Conservation (phyloP, 2,888 invertebrate genomes). For the Omphaloscelis lunosa region DNA sequence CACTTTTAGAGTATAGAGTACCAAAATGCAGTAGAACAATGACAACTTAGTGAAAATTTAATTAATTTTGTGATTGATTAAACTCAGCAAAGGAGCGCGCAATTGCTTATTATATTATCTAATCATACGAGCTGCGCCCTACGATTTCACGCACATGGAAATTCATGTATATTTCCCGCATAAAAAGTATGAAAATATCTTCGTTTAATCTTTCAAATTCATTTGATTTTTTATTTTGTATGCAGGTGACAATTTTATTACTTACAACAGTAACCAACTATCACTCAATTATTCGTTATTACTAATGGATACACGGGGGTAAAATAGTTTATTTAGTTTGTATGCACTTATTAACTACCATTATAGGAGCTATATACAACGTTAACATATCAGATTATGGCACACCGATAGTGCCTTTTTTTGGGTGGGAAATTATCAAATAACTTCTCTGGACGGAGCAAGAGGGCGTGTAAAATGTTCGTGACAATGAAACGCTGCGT, state of each 20-base stretch:
- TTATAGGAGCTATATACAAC: not conserved
- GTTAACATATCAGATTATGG: not conserved
- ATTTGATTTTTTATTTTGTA: too few relatives aligned
- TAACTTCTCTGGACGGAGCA: too few relatives aligned
- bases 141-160: not conserved
- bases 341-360: not conserved
- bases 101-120: not conserved
- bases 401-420: too few relatives aligned
- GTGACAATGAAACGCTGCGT: not conserved
- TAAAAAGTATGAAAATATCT: not conserved
- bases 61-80: too few relatives aligned
- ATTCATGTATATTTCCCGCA: not conserved
- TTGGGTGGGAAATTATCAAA: too few relatives aligned
- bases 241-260: not conserved
- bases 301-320: too few relatives aligned
- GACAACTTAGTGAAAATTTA: not conserved
- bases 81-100: not conserved
- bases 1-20: constrained; percentile 27
- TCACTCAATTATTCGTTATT: not conserved
- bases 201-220: too few relatives aligned
- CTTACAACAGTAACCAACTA: not conserved
- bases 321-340: not conserved
- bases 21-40: not conserved
- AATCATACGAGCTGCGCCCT: too few relatives aligned
- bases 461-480: too few relatives aligned